Conservation (phyloP, 2,797 vertebrate genomes). For the Octomys mimax region DNA sequence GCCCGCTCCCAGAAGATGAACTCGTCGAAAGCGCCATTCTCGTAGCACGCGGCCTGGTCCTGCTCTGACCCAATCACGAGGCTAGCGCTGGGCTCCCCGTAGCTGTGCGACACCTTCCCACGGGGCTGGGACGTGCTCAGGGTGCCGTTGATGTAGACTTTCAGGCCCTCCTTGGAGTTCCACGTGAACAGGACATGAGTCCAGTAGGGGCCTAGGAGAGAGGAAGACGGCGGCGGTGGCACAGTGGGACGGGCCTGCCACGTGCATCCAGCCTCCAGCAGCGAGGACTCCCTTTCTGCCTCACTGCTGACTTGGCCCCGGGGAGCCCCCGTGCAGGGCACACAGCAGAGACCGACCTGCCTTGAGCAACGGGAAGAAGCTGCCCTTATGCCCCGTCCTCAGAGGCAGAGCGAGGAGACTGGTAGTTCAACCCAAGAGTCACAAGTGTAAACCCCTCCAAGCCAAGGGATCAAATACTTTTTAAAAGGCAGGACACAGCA, state of each 20-base stretch:
- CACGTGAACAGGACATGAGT: slow-evolving; percentile 97
- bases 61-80: slow-evolving; percentile 91
- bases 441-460: not conserved
- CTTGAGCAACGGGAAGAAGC: not conserved
- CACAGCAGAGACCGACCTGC: no score
- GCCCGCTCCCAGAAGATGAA: slow-evolving; percentile 98
- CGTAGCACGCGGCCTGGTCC: slow-evolving; percentile 84
- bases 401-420: not conserved
- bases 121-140: slow-evolving; percentile 89
- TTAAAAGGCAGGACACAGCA: not conserved
- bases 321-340: accelerated
- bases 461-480: not conserved
- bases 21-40: slow-evolving; percentile 95
- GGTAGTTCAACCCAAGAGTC: not conserved
- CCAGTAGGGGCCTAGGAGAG: slow-evolving; percentile 94
- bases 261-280: accelerated
- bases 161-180: slow-evolving; percentile 93
- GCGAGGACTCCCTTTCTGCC: no score
- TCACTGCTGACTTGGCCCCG: accelerated
- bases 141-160: slow-evolving; percentile 96
- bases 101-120: slow-evolving; percentile 90
- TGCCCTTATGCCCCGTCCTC: accelerated
- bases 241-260: accelerated
- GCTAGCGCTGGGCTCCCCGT: slow-evolving; percentile 90
- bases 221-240: not conserved